A percentile compares a stretch with the other conserved stretches of the same genome.
Evolutionary conservation across 2,888 invertebrate genomes (phyloP).

Genomic region (Anagyrus pseudococci): DNA sequence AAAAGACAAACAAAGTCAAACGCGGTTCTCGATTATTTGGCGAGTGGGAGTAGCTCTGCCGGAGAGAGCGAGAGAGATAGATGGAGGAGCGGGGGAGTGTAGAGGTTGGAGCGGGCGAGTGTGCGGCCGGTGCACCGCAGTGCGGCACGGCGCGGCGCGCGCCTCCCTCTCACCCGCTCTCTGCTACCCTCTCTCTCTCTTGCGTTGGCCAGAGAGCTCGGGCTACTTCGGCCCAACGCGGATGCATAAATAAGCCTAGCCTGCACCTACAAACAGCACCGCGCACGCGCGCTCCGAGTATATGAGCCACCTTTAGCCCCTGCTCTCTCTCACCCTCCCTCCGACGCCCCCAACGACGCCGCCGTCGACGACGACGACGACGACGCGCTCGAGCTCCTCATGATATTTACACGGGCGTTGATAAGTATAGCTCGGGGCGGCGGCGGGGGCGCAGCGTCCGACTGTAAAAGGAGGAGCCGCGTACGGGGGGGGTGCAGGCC

Average conservation of each 20-base stretch:
- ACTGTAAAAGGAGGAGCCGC: background rate
- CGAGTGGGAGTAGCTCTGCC: too few species aligned
- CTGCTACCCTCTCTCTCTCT: background rate
- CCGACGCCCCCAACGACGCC: background rate
- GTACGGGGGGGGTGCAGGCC: background rate
- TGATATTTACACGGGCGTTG: too few species aligned
- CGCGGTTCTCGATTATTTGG: too few species aligned
- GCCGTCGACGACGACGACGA: too few species aligned
- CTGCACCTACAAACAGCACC: background rate
- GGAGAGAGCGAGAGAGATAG: too few species aligned
- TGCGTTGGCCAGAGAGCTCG: background rate
- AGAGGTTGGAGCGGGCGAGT: too few species aligned
- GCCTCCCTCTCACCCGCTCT: slow-evolving; percentile 2
- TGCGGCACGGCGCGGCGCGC: slow-evolving; percentile 22
- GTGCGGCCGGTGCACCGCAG: slow-evolving; percentile 25
- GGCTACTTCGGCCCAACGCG: slow-evolving; percentile 7
- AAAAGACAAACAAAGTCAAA: too few species aligned
- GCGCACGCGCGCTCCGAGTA: background rate
- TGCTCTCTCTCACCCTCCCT: background rate
- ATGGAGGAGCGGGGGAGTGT: too few species aligned
- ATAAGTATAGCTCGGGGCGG: background rate
- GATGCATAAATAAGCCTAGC: slow-evolving; percentile 24
- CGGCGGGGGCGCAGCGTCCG: background rate
- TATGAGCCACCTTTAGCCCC: background rate
- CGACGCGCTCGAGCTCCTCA: too few species aligned